Base-by-base conservation (phyloP, 2,113 vertebrate genomes). In the Prolemur simus region DNA sequence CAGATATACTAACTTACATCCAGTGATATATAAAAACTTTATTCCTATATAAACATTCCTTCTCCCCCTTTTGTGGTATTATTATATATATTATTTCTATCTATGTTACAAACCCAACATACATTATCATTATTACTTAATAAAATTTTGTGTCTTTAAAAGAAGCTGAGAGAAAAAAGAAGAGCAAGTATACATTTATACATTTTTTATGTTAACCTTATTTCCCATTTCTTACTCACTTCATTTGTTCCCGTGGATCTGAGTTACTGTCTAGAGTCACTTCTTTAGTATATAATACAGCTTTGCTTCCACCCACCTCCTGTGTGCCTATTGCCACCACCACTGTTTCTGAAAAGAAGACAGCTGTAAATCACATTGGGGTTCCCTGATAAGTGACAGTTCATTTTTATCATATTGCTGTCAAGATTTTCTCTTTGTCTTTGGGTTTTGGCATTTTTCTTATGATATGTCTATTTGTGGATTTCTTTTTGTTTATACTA, bases 361-460 rank as follows among this genome's bases (percentile, higher is more conserved):
- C 6, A 93, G 77, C 47, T 90, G 39, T 87, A 94, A 87, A 69
- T 95, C 14, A 73, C n/a, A 74, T 11, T 91, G 63, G 54, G 21
- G 39, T 69, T 93, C 47, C 21, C 73, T 90, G 45, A 47, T 80
- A 82, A 92, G 69, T 84, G 29, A 95, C 56, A 27, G 6, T 95
- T 96, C n/a, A 74, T 83, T 92, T 95, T 87, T 47, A 42, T 94
- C 25, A 15, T 84, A 47, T 83, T 91, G 34, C 60, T 95, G 78
- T 90, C 54, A 88, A 86, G 69, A 95, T 81, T 88, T 92, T 92
- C 52, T 85, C 49, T 63, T 84, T 90, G 18, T 77, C 56, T 95
- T 94, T 92, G 60, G 63, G 14, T 94, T 91, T 84, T 66, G 83
- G 66, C 77, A 93, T 82, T 96, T 95, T 89, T 86, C 93, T 58